phyloP scores from a whole-genome alignment of 2,888 invertebrate genomes.

The Conistra vaccinii region DNA sequence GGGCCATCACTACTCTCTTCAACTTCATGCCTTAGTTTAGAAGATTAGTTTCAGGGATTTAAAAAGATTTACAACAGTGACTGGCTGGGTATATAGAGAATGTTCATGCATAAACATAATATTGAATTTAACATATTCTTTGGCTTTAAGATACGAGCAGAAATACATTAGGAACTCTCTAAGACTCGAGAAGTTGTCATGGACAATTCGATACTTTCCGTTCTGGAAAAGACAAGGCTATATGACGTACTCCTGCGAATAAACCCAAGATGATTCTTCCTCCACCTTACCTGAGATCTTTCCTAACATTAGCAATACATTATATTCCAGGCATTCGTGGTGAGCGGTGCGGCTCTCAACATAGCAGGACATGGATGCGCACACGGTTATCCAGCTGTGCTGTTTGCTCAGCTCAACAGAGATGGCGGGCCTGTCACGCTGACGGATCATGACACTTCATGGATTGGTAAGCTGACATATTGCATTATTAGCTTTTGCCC shows the following conservation, averaged over 20 bases:
- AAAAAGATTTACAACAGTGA: background rate
- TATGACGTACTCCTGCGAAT: background rate
- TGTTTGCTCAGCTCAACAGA: conserved; percentile 83
- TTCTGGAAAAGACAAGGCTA: background rate
- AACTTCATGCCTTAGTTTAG: too few species aligned
- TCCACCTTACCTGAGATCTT: background rate
- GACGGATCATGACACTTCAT: conserved; percentile 87
- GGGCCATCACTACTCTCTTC: too few species aligned
- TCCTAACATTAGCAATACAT: background rate
- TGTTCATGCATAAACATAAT: background rate
- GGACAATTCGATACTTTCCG: background rate
- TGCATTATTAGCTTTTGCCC: too few species aligned
- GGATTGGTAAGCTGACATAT: conserved; percentile 80
- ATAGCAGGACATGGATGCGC: conserved; percentile 88
- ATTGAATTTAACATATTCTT: background rate
- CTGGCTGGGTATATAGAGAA: background rate
- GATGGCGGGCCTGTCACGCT: conserved; percentile 79
- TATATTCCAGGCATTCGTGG: conserved; percentile 84
- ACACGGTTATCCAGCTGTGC: conserved; percentile 86
- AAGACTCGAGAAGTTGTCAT: background rate
- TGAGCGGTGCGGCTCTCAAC: conserved; percentile 86
- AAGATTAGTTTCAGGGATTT: background rate
- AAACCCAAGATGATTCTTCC: background rate
- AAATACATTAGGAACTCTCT: background rate
- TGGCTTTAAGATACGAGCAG: background rate